A percentile compares a stretch with the other conserved stretches of the same genome.
phyloP scores from a whole-genome alignment of 2,113 vertebrate species.

The Sterrhoptilus dennistouni region DNA sequence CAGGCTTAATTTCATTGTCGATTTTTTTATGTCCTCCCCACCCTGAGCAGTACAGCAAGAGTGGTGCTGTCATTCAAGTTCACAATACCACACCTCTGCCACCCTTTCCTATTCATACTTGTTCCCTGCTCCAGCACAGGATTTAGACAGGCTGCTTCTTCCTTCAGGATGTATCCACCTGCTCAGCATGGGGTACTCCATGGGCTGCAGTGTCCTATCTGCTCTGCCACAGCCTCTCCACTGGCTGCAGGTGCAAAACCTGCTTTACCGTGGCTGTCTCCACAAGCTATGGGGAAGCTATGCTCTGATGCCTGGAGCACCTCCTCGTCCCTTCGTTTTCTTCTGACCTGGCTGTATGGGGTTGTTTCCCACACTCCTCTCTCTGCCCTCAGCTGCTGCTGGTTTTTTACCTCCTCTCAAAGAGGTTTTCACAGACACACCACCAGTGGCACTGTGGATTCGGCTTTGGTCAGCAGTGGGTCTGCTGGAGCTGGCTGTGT shows the following conservation, averaged over 20 bases:
- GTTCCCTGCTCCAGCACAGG: neutral
- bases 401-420: neutral
- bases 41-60: neutral
- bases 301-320: neutral
- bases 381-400: neutral
- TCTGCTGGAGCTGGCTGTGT: neutral
- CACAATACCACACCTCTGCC: neutral
- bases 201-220: fast-evolving
- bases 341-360: neutral
- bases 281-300: neutral
- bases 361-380: neutral
- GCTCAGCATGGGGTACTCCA: neutral
- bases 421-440: neutral
- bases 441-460: neutral
- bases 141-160: neutral
- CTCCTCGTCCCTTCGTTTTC: neutral
- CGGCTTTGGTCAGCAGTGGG: neutral
- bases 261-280: neutral
- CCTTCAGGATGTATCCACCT: neutral
- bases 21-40: neutral
- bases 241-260: neutral
- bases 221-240: neutral
- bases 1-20: neutral
- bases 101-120: neutral
- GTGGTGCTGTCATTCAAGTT: neutral